Evolutionary conservation across 2,888 invertebrate genomes (phyloP), one percentile per base, ranked within the genome.

Genomic region (Phlogophora meticulosa): DNA sequence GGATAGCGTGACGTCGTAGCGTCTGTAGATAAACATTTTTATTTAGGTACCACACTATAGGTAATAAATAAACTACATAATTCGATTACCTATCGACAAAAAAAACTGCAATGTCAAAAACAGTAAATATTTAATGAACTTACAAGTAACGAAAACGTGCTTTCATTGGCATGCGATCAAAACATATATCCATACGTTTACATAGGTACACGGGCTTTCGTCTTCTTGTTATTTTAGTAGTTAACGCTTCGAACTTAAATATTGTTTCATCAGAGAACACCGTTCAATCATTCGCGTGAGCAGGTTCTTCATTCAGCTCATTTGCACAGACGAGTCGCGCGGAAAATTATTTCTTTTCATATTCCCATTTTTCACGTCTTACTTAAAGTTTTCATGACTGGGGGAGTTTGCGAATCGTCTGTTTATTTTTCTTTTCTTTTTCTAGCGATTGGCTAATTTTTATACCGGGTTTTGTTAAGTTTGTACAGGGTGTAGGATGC

Each of bases 331-430:
- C 91, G 90, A 94, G 86, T 95, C 95, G 90, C 89, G 95, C 94
- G 95, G 93, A 95, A 96, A 96, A 96, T 96, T 94, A 96, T 96
- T 96, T 95, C 94, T 95, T 94, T 95, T 95, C 94, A 94, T 94
- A 93, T 92, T 91, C 91, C 90, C 93, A 94, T 94, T 94, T 95
- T 94, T 94, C 93, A 92, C 92, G 92, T 94, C 95, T 95, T 94
- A 92, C 89, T 94, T 94, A 94, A 94, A 94, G 90, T 94, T 95
- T 91, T 88, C 82, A 81, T 84, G 82, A 83, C 86, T 86, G 85
- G 90, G 88, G 88, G 90, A 74, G 65, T 88, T 92, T 88, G 81
- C 82, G 81, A 87, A 85, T 84, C 86, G 78, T 88, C 81, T 92
- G 92, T 93, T 93, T 92, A 88, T 89, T 92, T 92, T 91, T 46